Base-by-base conservation (phyloP, 2,797 vertebrate genomes). In the Falco novaeseelandiae region DNA sequence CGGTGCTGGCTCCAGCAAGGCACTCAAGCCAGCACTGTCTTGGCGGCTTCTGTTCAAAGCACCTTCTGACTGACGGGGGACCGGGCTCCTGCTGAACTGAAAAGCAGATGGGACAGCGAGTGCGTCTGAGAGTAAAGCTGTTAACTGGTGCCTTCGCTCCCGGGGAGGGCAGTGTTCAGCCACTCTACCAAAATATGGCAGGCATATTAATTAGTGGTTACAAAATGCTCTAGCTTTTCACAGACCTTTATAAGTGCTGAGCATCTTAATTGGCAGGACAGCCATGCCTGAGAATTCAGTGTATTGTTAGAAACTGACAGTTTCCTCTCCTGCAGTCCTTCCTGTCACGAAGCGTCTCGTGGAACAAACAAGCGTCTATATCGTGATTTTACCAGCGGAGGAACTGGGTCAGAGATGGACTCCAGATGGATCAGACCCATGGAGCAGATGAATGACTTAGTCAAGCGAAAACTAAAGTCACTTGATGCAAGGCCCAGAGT, bases 261-360 rank as follows among this genome's bases (percentile, higher is more conserved):
- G n/a, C 62, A 93, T 94, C 97, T 96, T 25, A 89, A 36, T 3
- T 70, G 46, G 62, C 83, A 80, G 88, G 42, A 86, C 40, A 95
- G 89, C 77, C 34, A 52, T 61, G 96, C 84, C 89, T 94, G 67
- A 92, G 90, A 96, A 92, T 86, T 73, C 88, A 94, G 95, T 95
- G 5, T 48, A 83, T 58, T 92, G 82, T 86, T 12, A 76, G 61
- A 79, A 92, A 76, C 19, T 6, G n/a, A 29, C 40, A 29, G 49
- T 57, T 49, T 61, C 74, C 78, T 87, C 79, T 83, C 82, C 34
- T 36, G 46, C 44, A 81, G 19, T 46, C 30, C 74, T 77, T 87
- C 66, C 46, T 2, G 2, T 52, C 62, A 89, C 26, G 8, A 79
- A 91, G 70, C 6, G 30, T 26, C 84, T 81, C 71, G 62, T 3